Evolutionary conservation across 2,888 invertebrate species (phyloP), one percentile per base, ranked within the genome.

Genomic region (Erebia aethiops): DNA sequence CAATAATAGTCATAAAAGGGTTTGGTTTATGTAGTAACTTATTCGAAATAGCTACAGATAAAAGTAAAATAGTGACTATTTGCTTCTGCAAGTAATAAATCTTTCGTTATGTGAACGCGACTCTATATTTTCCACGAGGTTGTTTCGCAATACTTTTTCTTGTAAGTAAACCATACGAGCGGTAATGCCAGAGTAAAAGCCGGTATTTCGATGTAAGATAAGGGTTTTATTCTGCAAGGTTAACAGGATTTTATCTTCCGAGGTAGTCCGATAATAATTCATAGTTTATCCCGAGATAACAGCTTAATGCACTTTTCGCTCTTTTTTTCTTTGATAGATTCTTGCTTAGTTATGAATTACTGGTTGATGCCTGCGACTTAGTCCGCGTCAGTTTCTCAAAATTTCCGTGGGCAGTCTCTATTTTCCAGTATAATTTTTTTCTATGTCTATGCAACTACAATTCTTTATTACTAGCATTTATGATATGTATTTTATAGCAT

Each of bases 141-240:
- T 64, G 18, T 52, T 52, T 64, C 13, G 64, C 35, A 64, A 35
- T 52, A n/a, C 52, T 64, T 63, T 63, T 51, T 26, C 51, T 51
- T 52, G 64, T 63, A 63, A 52, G 21, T 18, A 35, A 18, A 54
- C 35, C 13, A 16, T 41, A 26, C 41, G 54, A 54, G 51, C 51
- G 35, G 26, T 63, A 63, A 61, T 10, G 51, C 14, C 52, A 54
- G 26, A 26, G 54, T 35, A 18, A 64, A 64, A 41, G 16, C 64
- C 64, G 54, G 54, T 64, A 64, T 54, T 35, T 54, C 52, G 52
- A 64, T 64, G 54, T 18, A 52, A 52, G 51, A 41, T 54, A 64
- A 64, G 64, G 35, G 41, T 41, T 64, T 64, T 64, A 21, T 49
- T 54, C 54, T 41, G 18, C 41, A 54, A 54, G 16, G 46, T 21